Evolutionary conservation across 2,113 vertebrate genomes (phyloP), one percentile per base, ranked within the genome.

Genomic region (Psittacula cyanocephala): DNA sequence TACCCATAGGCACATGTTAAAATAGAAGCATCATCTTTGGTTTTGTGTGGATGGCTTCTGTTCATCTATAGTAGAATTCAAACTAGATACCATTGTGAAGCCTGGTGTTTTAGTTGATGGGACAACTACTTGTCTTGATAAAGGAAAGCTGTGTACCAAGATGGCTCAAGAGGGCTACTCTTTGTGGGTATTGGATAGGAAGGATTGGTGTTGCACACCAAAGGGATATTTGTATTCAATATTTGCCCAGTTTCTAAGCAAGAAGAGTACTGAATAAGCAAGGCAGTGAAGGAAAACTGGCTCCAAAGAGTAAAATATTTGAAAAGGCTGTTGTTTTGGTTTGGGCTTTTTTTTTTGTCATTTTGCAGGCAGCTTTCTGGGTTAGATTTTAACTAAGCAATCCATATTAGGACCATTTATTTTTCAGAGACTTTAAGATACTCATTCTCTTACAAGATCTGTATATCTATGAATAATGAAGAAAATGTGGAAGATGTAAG

Each of bases 331-430:
- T 35, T 59, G 57, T 35, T 59, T 59, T 59, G 57, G 33, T 35
- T 59, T 59, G 33, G 33, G 33, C 0, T 15, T 55, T 59, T 55
- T 59, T 47, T n/a, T 85, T 79, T 65, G 70, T 60, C 18, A 35
- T n/a, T 80, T 82, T 46, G n/a, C n/a, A 63, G 28, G 69, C 20
- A 69, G 41, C 7, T 20, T 86, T 90, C 63, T 31, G 15, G 18
- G 31, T 89, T 89, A 49, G n/a, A 69, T 90, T 93, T 88, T 82
- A 91, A 60, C 29, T 79, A 46, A 70, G 35, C 44, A 62, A 17
- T 82, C 28, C 8, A 1, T 71, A 47, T 72, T 25, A 41, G n/a
- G 49, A 78, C 49, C 11, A 2, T 43, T 39, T 86, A 7, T 63
- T 84, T 87, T 37, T 39, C 23, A n/a, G 13, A 64, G 31, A 44